Evolutionary conservation across 2,797 vertebrate genomes (phyloP).

Genomic region (Phoebastria nigripes): DNA sequence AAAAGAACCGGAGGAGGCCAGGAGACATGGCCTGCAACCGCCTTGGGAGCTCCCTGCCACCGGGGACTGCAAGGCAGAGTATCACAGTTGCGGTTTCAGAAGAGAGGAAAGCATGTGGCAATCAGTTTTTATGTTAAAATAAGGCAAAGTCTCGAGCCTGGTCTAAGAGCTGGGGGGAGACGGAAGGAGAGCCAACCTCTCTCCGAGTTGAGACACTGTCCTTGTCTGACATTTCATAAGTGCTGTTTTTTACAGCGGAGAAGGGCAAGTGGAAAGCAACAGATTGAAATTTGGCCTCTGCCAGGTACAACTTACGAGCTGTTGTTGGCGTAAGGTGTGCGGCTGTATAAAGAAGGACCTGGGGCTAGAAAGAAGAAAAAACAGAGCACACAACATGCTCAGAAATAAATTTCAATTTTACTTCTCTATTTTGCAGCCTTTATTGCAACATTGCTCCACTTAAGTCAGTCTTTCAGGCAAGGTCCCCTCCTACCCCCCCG

Average conservation of each 20-base stretch:
- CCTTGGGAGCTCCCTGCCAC: neutral
- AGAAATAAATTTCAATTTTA: neutral
- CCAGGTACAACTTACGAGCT: neutral
- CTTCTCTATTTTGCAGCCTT: slow-evolving; percentile 29
- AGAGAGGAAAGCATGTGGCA: neutral
- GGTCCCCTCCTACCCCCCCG: neutral
- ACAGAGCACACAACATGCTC: neutral
- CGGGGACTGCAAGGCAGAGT: neutral
- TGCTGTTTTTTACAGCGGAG: neutral
- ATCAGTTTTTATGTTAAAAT: neutral
- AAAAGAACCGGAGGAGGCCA: neutral
- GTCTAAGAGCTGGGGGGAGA: neutral
- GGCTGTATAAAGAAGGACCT: neutral
- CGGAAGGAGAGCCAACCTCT: neutral
- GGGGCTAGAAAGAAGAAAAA: neutral
- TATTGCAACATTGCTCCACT: neutral
- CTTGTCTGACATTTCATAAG: neutral
- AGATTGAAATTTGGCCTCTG: neutral
- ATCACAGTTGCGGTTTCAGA: neutral
- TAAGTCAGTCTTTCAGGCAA: neutral
- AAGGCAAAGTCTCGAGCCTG: neutral
- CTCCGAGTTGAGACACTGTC: neutral
- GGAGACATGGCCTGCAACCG: neutral
- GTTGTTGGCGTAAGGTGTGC: neutral
- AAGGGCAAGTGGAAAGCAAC: neutral